Evolutionary conservation across 2,113 vertebrate species (phyloP), one percentile per base, ranked within the genome.

Genomic region (Pedetes capensis): DNA sequence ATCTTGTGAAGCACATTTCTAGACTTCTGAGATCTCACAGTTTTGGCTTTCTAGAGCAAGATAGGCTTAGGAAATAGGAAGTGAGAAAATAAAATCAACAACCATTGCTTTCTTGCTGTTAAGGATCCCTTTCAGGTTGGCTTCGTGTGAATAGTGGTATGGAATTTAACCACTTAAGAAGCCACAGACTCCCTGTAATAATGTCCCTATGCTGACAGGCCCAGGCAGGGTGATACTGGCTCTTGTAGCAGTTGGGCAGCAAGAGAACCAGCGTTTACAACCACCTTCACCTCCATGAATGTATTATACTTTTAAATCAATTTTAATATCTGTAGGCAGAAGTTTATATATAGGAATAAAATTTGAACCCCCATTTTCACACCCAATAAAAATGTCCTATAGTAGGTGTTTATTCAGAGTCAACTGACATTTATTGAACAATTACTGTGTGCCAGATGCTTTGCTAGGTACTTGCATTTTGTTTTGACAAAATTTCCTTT

Each of bases 401-500:
- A 97, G 87, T 94, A 97, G 66, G 92, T 97, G 94, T 97, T 97
- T 96, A 96, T 96, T 96, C 89, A 95, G 61, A 87, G 87, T 93
- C 93, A 93, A 42, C 92, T 97, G 93, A 96, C 95, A 96, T 97
- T 97, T 96, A 96, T 92, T 74, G 63, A 97, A 95, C 76, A 97
- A 95, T 97, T 95, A 85, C 63, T 95, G 39, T 88, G 87, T 93
- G 87, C 91, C 94, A 96, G 93, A 96, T 96, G 93, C 89, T 82
- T 68, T 34, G 42, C 59, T 96, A 94, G 66, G 71, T 88, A 53
- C 55, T 89, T 95, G 84, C 63, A 89, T 92, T 96, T 92, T 89
- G 64, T 92, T 96, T 79, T 79, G 75, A 83, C 59, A 91, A 76
- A 64, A 91, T 96, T 95, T 75, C 29, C 74, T 87, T 51, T 80